These are phyloP conservation scores for Hoplostethus mediterraneus DNA, from an alignment of 2,797 vertebrate species.

Conservation along the genomic window DNA sequence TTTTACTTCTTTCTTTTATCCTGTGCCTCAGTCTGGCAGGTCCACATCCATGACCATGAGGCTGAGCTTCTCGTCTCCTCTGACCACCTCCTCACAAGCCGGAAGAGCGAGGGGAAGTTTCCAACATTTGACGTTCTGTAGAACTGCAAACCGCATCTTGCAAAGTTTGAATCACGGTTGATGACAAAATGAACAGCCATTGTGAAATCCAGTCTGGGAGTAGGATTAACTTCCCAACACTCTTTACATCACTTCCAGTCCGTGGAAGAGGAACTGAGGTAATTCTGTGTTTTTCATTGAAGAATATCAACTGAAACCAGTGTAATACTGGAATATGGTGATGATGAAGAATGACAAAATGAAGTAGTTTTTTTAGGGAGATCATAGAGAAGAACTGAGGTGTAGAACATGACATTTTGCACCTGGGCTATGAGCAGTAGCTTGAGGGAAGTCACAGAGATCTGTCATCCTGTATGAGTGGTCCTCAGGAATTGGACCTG, in stretches of 20 bases:
- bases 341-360: not conserved
- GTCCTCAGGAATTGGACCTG: conserved; percentile 6
- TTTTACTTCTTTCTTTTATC: not conserved
- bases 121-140: not conserved
- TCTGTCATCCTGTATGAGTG: conserved; percentile 18
- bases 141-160: conserved; percentile 6
- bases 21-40: not conserved
- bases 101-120: not conserved
- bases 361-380: not conserved
- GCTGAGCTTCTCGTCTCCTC: too few relatives aligned
- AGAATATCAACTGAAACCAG: conserved; percentile 35
- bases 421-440: conserved; percentile 20
- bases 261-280: conserved; percentile 32
- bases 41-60: too few relatives aligned
- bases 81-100: too few relatives aligned
- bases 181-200: conserved; percentile 7
- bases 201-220: not conserved
- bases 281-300: conserved; percentile 28
- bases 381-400: too few relatives aligned
- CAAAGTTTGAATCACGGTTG: not conserved
- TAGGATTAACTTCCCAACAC: conserved; percentile 22
- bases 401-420: conserved; percentile 17
- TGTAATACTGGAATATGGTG: conserved; percentile 12
- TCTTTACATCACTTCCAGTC: not conserved
- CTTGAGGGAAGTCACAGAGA: conserved; percentile 37